These are phyloP conservation scores for Prochilodus magdalenae DNA, from an alignment of 2,113 vertebrate species.

Conservation along the genomic window DNA sequence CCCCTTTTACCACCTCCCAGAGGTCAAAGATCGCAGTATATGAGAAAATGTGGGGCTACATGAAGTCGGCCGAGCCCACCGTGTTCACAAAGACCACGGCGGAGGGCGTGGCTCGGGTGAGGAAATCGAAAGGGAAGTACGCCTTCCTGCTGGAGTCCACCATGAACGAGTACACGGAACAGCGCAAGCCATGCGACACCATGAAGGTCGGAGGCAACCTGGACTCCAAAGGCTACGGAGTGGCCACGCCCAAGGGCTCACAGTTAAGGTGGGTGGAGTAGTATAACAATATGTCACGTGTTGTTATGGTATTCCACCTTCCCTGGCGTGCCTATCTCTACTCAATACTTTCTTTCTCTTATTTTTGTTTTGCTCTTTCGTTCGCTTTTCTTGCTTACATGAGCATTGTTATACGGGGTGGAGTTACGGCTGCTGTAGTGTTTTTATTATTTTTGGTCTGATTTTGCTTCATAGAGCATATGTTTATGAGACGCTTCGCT, in stretches of 20 bases:
- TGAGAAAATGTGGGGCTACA: conserved; percentile 99
- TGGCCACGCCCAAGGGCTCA: conserved; percentile 99
- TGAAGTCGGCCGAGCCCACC: conserved; percentile 97
- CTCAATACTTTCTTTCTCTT: conserved; percentile 6
- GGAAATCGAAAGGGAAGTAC: conserved; percentile 99
- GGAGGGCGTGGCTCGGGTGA: conserved; percentile 94
- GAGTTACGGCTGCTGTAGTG: conserved; percentile 57
- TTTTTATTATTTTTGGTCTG: conserved; percentile 55
- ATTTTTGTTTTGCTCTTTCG: conserved; percentile 12
- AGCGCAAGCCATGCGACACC: conserved; percentile 98
- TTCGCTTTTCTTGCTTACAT: conserved; percentile 29
- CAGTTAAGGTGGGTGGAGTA: conserved; percentile 99
- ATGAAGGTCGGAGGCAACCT: conserved; percentile 99
- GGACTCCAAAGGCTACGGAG: conserved; percentile 99
- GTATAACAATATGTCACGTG: conserved; percentile 99
- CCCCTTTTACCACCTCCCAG: conserved; percentile 68
- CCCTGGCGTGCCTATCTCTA: conserved; percentile 93
- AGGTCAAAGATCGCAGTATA: conserved; percentile 99
- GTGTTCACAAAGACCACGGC: conserved; percentile 98
- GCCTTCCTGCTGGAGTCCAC: conserved; percentile 99
- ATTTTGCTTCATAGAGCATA: conserved; percentile 7
- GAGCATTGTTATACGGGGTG: conserved; percentile 67
- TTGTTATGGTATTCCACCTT: conserved; percentile 99
- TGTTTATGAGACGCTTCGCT: conserved; percentile 32
- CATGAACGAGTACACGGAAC: conserved; percentile 99